Evolutionary conservation across 2,888 invertebrate species (phyloP).

Genomic region (Labia minor): DNA sequence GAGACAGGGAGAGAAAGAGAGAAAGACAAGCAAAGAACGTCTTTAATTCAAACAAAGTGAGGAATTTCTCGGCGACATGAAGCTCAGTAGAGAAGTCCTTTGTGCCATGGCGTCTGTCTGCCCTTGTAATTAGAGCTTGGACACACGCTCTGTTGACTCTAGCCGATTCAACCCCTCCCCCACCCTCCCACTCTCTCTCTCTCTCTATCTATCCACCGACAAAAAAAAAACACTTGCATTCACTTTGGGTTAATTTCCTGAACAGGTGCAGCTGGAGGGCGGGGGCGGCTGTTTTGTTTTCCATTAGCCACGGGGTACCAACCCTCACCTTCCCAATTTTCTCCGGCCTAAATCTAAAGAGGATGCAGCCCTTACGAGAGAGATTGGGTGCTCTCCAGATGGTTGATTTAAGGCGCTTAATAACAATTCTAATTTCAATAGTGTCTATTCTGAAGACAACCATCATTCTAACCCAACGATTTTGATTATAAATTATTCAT

Average conservation of each 20-base stretch:
- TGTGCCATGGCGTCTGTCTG: neutral
- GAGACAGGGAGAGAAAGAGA: no score
- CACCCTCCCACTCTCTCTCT: no score
- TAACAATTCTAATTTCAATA: no score
- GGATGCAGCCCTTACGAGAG: no score
- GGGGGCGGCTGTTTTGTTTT: slow-evolving; percentile 13
- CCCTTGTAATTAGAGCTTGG: slow-evolving; percentile 7
- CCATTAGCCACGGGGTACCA: neutral
- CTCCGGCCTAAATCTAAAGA: no score
- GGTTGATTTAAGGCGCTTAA: no score
- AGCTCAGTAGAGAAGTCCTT: no score
- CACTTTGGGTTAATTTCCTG: neutral
- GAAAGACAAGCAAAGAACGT: neutral
- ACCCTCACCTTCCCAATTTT: neutral
- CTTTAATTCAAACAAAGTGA: neutral
- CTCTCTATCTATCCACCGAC: no score
- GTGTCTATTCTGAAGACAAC: no score
- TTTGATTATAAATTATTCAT: no score
- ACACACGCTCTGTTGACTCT: slow-evolving; percentile 8
- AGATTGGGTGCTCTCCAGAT: no score
- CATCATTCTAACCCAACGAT: no score
- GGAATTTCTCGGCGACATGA: neutral
- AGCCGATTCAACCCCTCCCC: neutral
- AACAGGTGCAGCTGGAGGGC: neutral
- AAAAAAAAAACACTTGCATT: neutral